These are phyloP conservation scores for Danionella cerebrum DNA, from an alignment of 2,113 vertebrate genomes.

Conservation along the genomic window DNA sequence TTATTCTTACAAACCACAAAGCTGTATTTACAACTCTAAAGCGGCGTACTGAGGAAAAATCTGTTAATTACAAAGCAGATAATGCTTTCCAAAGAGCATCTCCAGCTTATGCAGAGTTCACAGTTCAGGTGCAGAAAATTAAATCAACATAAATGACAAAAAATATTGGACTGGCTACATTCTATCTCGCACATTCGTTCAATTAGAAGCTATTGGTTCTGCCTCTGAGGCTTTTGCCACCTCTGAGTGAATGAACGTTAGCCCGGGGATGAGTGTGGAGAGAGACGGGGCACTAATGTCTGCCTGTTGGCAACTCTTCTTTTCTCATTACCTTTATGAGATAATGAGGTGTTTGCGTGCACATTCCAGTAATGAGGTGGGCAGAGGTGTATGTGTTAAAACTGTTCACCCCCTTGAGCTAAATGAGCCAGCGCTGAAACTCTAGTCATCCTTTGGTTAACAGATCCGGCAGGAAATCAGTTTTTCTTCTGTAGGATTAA, in stretches of 20 bases:
- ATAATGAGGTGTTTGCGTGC: conserved; percentile 30
- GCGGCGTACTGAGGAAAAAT: too few relatives aligned
- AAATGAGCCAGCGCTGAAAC: background rate
- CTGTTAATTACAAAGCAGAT: too few relatives aligned
- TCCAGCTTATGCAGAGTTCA: conserved; percentile 21
- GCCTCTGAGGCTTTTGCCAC: conserved; percentile 44
- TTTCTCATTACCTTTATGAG: conserved; percentile 28
- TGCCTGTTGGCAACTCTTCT: conserved; percentile 20
- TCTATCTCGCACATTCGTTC: background rate
- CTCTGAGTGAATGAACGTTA: conserved; percentile 28
- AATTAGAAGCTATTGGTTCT: conserved; percentile 24
- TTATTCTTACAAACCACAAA: background rate
- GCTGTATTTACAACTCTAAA: background rate
- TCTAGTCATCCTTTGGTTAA: background rate
- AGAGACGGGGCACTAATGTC: conserved; percentile 26
- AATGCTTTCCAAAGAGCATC: background rate
- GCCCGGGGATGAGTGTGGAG: conserved; percentile 6
- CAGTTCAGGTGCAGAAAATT: conserved; percentile 39
- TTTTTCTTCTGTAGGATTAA: background rate
- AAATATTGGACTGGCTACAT: conserved; percentile 21
- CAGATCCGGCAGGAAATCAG: background rate
- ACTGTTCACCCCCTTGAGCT: conserved; percentile 7
- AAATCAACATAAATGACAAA: conserved; percentile 25
- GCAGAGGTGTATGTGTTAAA: conserved; percentile 12
- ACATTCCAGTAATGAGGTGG: conserved; percentile 12